A percentile compares a stretch with the other conserved stretches of the same genome.
phyloP scores from a whole-genome alignment of 23 tunicate genomes.

The Clavelina lepadiformis region DNA sequence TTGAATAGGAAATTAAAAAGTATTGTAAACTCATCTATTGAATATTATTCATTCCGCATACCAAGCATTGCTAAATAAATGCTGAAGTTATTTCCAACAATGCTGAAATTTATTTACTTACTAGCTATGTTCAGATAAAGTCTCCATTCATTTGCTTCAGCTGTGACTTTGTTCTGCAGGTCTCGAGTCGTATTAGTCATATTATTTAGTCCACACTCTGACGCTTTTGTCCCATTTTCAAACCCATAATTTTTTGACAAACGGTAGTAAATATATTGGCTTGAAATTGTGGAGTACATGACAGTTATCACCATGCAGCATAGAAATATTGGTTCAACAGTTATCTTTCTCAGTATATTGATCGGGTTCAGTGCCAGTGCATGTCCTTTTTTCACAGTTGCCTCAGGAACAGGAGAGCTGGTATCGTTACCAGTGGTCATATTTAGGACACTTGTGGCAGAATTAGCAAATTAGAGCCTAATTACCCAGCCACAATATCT shows the following conservation, averaged over 20 bases:
- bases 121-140: slow-evolving; percentile 47
- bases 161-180: slow-evolving; percentile 41
- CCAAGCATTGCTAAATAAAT: neutral
- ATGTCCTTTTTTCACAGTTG: no score
- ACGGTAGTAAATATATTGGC: slow-evolving; percentile 26
- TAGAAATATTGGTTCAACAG: slow-evolving; percentile 48
- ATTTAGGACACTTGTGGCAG: no score
- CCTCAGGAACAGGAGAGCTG: no score
- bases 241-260: slow-evolving; percentile 24
- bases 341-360: slow-evolving; percentile 7
- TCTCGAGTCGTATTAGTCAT: slow-evolving; percentile 2
- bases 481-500: no score
- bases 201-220: slow-evolving; percentile 1
- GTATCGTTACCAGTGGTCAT: no score
- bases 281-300: slow-evolving; percentile 25
- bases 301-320: neutral
- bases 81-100: no score
- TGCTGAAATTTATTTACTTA: slow-evolving; percentile 1
- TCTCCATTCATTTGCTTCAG: slow-evolving; percentile 44
- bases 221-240: neutral
- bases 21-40: no score
- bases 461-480: no score
- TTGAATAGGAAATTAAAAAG: no score
- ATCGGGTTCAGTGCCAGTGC: no score
- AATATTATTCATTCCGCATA: no score